Conservation (phyloP, 2,113 vertebrate species). For the Scytalopus superciliaris region DNA sequence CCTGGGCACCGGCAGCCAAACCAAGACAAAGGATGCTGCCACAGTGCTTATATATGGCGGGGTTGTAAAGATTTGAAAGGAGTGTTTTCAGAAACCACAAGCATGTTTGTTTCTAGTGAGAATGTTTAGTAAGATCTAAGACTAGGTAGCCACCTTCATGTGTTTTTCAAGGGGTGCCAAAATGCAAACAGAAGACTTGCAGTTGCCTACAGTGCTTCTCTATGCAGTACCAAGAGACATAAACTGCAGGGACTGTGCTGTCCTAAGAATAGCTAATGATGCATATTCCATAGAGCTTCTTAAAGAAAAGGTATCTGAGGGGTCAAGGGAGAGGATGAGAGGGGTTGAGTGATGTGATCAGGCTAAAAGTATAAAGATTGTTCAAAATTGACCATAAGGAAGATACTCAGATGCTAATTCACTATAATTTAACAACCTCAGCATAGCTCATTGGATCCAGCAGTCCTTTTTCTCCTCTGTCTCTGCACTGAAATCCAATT, state of each 20-base stretch:
- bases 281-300: not conserved
- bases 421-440: slow-evolving; percentile 12
- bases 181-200: not conserved
- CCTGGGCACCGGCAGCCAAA: not conserved
- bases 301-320: not conserved
- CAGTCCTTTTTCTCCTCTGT: not conserved
- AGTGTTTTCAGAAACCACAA: not conserved
- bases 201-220: not conserved
- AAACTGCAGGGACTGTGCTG: not conserved
- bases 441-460: not conserved
- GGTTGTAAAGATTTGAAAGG: not conserved
- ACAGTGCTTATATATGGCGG: not conserved
- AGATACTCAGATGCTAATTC: not conserved
- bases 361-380: not conserved
- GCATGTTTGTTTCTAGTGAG: not conserved
- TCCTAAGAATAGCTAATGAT: not conserved
- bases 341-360: not conserved
- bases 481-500: not conserved
- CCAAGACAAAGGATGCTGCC: not conserved
- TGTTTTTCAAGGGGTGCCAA: not conserved
- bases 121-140: not conserved
- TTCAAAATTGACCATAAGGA: not conserved
- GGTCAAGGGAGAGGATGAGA: not conserved
- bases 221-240: not conserved
- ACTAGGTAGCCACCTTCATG: not conserved